A percentile compares a stretch with the other conserved stretches of the same genome.
Conservation (phyloP, 2,888 invertebrate species). For the Drosophila parthenogenetica region DNA sequence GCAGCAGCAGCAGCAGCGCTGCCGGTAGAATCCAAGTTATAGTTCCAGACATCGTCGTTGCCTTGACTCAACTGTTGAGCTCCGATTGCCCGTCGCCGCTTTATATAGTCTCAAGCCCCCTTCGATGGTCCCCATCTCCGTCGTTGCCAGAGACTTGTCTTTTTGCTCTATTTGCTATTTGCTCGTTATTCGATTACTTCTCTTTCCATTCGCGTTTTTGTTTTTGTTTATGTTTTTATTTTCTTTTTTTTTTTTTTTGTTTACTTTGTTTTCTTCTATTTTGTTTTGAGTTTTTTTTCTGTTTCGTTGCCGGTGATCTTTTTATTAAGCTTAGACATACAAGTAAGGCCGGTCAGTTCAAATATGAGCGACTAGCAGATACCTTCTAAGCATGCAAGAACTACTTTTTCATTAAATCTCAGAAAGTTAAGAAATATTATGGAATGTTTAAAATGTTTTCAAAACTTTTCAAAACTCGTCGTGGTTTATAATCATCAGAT, state of each 20-base stretch:
- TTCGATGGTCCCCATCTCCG: slow-evolving; percentile 15
- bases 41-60: slow-evolving; percentile 36
- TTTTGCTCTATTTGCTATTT: slow-evolving; percentile 43
- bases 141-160: slow-evolving; percentile 17
- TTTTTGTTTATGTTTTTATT: slow-evolving; percentile 21
- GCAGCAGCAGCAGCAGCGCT: slow-evolving; percentile 33
- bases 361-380: not conserved
- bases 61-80: slow-evolving; percentile 66
- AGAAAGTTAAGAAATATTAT: too few relatives aligned
- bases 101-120: slow-evolving; percentile 56
- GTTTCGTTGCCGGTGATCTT: slow-evolving; percentile 52
- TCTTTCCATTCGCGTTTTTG: slow-evolving; percentile 6
- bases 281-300: slow-evolving; percentile 12
- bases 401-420: too few relatives aligned
- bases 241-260: slow-evolving; percentile 18
- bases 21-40: slow-evolving; percentile 41
- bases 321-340: slow-evolving; percentile 40
- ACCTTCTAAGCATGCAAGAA: too few relatives aligned
- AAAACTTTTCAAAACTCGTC: too few relatives aligned
- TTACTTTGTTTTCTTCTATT: slow-evolving; percentile 9
- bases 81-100: slow-evolving; percentile 59
- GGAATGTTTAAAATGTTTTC: too few relatives aligned
- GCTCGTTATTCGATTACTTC: not conserved
- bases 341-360: not conserved
- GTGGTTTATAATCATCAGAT: too few relatives aligned